Evolutionary conservation across 2,797 vertebrate species (phyloP), one percentile per base, ranked within the genome.

Genomic region (Intellagama lesueurii): DNA sequence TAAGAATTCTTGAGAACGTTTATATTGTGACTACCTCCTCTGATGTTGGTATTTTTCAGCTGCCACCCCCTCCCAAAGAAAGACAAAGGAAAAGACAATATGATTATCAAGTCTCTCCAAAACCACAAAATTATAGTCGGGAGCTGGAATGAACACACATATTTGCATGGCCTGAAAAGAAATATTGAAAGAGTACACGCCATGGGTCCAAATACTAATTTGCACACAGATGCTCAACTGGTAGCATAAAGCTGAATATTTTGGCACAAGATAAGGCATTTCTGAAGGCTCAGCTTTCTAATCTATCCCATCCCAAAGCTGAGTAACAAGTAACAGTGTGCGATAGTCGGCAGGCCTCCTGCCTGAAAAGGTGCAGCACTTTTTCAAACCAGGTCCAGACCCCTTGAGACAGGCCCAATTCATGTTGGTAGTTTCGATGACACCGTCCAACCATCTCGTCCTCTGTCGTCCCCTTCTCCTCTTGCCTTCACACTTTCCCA

Each of bases 21-120:
- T 89, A 60, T 2, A 0, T 0, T 82, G 88, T 85, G 87, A 26
- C 76, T 66, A 7, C 28, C 40, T 2, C 85, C 86, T 64, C 24
- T 1, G 86, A 30, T 3, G 30, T 26, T 81, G 17, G 0, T 3
- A 22, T 77, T 86, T 89, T 73, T 69, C 52, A 4, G 5, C 44
- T 12, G 60, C 81, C 24, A 52, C 60, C 19, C 60, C 19, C 60
- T 64, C 60, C 60, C 60, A 44, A 28, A 76, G 32, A 66, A 56
- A 76, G 19, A 0, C 16, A 52, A 95, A 12, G 73, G 40, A 1
- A 87, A 91, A 5, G n/a, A 85, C 4, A 47, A 77, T 52, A 56
- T 83, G 49, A 93, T 91, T 77, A 85, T 35, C 32, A 35, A 11
- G 52, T 64, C 47, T 40, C 84, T 30, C 75, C 49, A 40, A 85